A percentile compares a stretch with the other conserved stretches of the same genome.
Evolutionary conservation across 1,140 invertebrate species (phyloP).

Genomic region (Halesus radiatus): DNA sequence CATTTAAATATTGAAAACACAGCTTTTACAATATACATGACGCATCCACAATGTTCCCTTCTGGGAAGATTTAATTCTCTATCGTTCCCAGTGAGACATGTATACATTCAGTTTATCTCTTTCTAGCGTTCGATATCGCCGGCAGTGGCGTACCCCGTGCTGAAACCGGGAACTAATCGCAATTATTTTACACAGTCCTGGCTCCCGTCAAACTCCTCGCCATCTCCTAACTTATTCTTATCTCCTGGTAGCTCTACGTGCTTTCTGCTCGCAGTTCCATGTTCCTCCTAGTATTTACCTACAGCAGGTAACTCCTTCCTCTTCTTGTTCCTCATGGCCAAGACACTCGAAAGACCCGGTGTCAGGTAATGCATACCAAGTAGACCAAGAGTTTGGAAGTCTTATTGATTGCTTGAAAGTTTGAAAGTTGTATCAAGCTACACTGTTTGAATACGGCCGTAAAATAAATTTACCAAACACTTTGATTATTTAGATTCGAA

Average conservation of each 20-base stretch:
- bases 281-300: too few relatives aligned
- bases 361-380: conserved; percentile 4
- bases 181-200: too few relatives aligned
- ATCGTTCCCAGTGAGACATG: conserved; percentile 36
- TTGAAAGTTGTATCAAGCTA: background rate
- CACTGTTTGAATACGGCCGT: background rate
- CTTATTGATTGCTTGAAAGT: conserved; percentile 2
- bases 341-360: background rate
- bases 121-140: conserved; percentile 38
- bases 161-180: conserved; percentile 11
- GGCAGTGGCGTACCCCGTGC: conserved; percentile 8
- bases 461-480: too few relatives aligned
- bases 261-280: too few relatives aligned
- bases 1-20: too few relatives aligned
- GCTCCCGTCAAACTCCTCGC: too few relatives aligned
- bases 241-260: too few relatives aligned
- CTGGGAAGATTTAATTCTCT: conserved; percentile 39
- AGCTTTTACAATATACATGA: background rate
- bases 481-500: too few relatives aligned
- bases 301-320: too few relatives aligned
- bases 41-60: background rate
- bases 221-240: too few relatives aligned
- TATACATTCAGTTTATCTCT: conserved; percentile 24
- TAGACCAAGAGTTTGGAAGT: conserved; percentile 1
- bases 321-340: too few relatives aligned